A percentile compares a stretch with the other conserved stretches of the same genome.
Conservation (phyloP, 2,797 vertebrate genomes). For the Nyctalus aviator region DNA sequence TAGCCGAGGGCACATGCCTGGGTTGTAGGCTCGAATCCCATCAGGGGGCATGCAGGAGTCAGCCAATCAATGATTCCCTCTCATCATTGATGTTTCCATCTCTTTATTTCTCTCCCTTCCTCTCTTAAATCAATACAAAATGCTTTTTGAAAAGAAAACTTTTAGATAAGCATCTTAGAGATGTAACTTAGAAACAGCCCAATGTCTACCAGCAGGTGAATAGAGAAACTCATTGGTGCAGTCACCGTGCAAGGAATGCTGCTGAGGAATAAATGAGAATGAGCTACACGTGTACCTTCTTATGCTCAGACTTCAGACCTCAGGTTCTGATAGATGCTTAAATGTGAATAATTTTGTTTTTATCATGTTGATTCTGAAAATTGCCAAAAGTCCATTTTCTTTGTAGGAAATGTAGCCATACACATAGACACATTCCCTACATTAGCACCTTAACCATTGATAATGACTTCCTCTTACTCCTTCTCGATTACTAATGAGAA, state of each 20-base stretch:
- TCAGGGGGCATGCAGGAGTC: too few relatives aligned
- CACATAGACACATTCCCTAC: background rate
- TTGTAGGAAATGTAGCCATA: background rate
- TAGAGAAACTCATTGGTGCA: background rate
- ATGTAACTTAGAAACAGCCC: background rate
- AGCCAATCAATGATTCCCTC: too few relatives aligned
- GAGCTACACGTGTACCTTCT: background rate
- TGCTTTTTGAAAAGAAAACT: too few relatives aligned
- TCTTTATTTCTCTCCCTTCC: too few relatives aligned
- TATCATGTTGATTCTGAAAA: background rate
- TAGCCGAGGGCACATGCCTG: too few relatives aligned
- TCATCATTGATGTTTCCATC: too few relatives aligned
- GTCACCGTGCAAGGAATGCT: background rate
- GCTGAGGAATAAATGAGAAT: background rate
- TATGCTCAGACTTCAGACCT: background rate
- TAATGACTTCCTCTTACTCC: background rate
- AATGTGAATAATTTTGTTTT: background rate
- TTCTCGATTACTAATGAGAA: background rate
- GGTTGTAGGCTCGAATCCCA: too few relatives aligned
- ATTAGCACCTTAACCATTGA: background rate
- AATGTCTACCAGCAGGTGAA: background rate
- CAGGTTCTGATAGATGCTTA: background rate
- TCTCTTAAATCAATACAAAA: too few relatives aligned
- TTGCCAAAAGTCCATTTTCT: background rate
- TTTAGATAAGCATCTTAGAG: too few relatives aligned